These are phyloP conservation scores for Nebria salina DNA, from an alignment of 2,888 invertebrate species.

Conservation along the genomic window DNA sequence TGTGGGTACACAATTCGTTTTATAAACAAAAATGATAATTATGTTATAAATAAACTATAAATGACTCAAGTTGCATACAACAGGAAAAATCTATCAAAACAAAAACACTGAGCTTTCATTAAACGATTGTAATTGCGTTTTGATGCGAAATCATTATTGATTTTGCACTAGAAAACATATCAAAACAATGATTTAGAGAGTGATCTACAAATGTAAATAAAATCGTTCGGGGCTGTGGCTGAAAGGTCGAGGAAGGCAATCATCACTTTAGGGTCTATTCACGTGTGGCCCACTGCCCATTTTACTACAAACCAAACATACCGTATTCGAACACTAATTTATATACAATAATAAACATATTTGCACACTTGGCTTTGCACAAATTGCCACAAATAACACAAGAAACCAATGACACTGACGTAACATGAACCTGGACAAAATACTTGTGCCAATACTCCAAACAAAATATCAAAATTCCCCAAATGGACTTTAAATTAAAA, in stretches of 20 bases:
- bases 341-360: slow-evolving; percentile 43
- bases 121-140: background rate
- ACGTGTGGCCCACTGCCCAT: background rate
- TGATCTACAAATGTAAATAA: slow-evolving; percentile 41
- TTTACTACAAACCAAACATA: slow-evolving; percentile 21
- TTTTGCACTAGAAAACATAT: background rate
- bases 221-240: slow-evolving; percentile 44
- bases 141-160: background rate
- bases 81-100: background rate
- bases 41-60: background rate
- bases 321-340: slow-evolving; percentile 45
- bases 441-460: background rate
- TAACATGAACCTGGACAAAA: slow-evolving; percentile 23
- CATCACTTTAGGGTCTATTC: slow-evolving; percentile 11
- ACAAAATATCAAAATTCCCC: slow-evolving; percentile 13
- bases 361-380: slow-evolving; percentile 29
- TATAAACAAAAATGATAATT: background rate
- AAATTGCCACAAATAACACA: slow-evolving; percentile 35
- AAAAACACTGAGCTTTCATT: background rate
- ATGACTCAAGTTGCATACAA: background rate
- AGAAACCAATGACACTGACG: slow-evolving; percentile 46
- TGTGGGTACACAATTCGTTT: too few species aligned
- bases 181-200: slow-evolving; percentile 6
- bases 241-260: slow-evolving; percentile 39
- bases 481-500: background rate